These are phyloP conservation scores for Drosophila flavopinicola DNA, from an alignment of 2,888 invertebrate species.

Conservation along the genomic window DNA sequence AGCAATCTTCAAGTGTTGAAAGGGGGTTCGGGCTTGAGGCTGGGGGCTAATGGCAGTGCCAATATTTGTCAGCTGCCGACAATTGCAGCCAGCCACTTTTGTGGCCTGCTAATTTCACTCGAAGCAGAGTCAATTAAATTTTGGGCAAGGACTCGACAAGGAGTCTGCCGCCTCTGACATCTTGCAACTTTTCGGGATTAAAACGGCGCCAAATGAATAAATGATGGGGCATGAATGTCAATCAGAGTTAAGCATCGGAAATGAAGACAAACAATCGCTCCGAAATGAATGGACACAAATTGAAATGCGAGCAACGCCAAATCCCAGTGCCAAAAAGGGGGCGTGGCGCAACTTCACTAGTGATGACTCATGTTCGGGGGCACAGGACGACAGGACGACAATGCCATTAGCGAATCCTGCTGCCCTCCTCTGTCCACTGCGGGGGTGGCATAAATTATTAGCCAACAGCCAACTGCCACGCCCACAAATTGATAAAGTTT, in stretches of 20 bases:
- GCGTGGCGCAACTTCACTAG: slow-evolving; percentile 34
- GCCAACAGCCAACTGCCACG: slow-evolving; percentile 62
- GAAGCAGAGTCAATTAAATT: slow-evolving; percentile 62
- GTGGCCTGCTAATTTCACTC: slow-evolving; percentile 53
- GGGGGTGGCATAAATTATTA: slow-evolving; percentile 70
- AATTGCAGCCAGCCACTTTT: slow-evolving; percentile 55
- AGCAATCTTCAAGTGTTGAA: slow-evolving; percentile 8
- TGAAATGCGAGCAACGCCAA: slow-evolving; percentile 41
- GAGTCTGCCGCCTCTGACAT: too few relatives aligned
- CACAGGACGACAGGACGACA: slow-evolving; percentile 15
- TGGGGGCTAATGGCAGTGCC: slow-evolving; percentile 44
- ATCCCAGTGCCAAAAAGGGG: slow-evolving; percentile 20
- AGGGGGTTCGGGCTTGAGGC: background rate
- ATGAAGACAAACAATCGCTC: slow-evolving; percentile 76
- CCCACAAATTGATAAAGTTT: slow-evolving; percentile 80
- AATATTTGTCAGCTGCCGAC: slow-evolving; percentile 58
- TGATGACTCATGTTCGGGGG: slow-evolving; percentile 56
- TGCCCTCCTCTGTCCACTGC: background rate
- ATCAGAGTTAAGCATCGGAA: slow-evolving; percentile 74
- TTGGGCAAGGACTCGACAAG: slow-evolving; percentile 26
- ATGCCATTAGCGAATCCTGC: slow-evolving; percentile 40
- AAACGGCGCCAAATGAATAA: slow-evolving; percentile 70
- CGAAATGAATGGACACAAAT: slow-evolving; percentile 50
- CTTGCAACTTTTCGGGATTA: slow-evolving; percentile 60
- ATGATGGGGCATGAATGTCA: slow-evolving; percentile 79